phyloP scores from a whole-genome alignment of 1,140 invertebrate species.

The Campoletis sonorensis region DNA sequence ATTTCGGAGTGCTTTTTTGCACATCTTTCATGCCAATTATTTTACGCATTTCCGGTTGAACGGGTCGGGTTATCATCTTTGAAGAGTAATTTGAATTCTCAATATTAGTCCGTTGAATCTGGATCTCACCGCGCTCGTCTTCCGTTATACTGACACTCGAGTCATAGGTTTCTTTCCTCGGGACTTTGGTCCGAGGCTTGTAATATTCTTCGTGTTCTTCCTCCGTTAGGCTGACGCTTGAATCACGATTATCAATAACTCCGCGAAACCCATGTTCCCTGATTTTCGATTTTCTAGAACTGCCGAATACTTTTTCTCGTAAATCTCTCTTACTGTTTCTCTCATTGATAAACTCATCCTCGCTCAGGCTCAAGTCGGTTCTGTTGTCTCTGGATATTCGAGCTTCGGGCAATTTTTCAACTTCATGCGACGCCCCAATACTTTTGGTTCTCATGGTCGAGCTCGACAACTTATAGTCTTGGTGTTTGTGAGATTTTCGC shows the following conservation, averaged over 20 bases:
- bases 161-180: constrained; percentile 45
- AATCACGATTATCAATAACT: constrained; percentile 41
- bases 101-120: not conserved
- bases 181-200: not conserved
- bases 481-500: not conserved
- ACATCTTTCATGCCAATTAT: not conserved
- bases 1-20: not conserved
- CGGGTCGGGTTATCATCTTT: not conserved
- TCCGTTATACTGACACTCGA: constrained; percentile 57
- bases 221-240: constrained; percentile 52
- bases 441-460: not conserved
- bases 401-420: not conserved
- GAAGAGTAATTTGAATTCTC: not conserved
- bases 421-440: not conserved
- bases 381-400: not conserved
- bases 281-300: not conserved
- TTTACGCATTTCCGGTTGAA: not conserved
- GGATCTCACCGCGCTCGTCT: constrained; percentile 40
- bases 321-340: too few species aligned
- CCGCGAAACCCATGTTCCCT: not conserved
- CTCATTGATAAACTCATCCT: not conserved
- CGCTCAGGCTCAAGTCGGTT: not conserved
- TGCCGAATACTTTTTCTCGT: too few species aligned
- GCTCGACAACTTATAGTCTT: not conserved
- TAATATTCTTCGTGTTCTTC: constrained; percentile 17